phyloP scores from a whole-genome alignment of 2,113 vertebrate genomes.

The Campylorhamphus procurvoides region DNA sequence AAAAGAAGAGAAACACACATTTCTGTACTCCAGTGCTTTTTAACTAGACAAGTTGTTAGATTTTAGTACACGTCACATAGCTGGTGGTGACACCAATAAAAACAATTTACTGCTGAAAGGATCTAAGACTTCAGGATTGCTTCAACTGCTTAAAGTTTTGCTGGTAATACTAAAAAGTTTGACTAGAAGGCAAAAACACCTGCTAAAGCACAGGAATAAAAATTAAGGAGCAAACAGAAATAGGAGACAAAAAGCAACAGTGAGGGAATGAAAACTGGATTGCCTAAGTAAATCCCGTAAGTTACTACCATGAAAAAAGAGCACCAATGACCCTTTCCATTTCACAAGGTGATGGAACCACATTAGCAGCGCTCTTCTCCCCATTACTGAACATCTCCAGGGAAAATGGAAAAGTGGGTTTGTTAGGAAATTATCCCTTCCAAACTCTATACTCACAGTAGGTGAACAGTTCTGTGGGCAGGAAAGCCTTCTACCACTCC shows the following conservation, averaged over 20 bases:
- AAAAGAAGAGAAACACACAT: neutral
- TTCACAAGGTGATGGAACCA: neutral
- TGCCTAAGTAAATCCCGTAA: neutral
- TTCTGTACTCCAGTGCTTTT: constrained; percentile 35
- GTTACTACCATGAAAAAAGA: neutral
- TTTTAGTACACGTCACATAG: constrained; percentile 53
- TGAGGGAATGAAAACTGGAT: neutral
- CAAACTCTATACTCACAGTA: neutral
- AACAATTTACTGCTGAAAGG: constrained; percentile 56
- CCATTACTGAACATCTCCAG: neutral
- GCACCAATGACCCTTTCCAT: neutral
- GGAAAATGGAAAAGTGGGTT: neutral
- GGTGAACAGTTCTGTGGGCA: neutral
- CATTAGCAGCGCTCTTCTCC: neutral
- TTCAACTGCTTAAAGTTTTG: constrained; percentile 13
- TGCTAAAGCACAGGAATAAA: constrained; percentile 19
- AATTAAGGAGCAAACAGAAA: constrained; percentile 23
- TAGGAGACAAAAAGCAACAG: neutral
- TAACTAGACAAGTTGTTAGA: constrained; percentile 49
- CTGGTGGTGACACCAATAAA: constrained; percentile 62
- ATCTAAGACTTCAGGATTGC: constrained; percentile 17
- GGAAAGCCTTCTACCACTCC: neutral
- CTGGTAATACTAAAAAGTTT: constrained; percentile 29
- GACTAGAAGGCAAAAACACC: neutral
- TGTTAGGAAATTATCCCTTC: neutral